Evolutionary conservation across 2,888 invertebrate species (phyloP).

Genomic region (Mechanitis mazaeus): DNA sequence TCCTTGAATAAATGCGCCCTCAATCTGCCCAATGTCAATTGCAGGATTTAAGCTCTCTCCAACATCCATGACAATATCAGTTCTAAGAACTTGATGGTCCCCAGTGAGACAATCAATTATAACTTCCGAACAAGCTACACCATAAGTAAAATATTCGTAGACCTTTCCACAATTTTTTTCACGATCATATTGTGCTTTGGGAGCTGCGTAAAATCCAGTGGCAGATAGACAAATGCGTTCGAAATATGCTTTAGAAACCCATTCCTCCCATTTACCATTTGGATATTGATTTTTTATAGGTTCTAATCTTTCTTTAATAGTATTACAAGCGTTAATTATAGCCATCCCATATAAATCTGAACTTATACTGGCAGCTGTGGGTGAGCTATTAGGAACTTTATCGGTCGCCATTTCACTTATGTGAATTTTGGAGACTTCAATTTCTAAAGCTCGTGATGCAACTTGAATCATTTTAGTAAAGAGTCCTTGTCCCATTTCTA

Average conservation of each 20-base stretch:
- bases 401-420: conserved; percentile 86
- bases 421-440: conserved; percentile 80
- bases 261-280: conserved; percentile 85
- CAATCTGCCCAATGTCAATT: conserved; percentile 93
- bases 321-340: conserved; percentile 83
- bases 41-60: conserved; percentile 93
- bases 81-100: conserved; percentile 86
- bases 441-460: conserved; percentile 80
- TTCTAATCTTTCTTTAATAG: conserved; percentile 79
- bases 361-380: conserved; percentile 86
- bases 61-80: conserved; percentile 94
- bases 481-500: conserved; percentile 95
- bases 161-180: conserved; percentile 80
- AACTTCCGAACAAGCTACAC: conserved; percentile 88
- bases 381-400: conserved; percentile 87
- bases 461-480: conserved; percentile 94
- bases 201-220: conserved; percentile 84
- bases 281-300: conserved; percentile 82
- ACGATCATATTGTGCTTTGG: conserved; percentile 79
- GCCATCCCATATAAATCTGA: conserved; percentile 91
- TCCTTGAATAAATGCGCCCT: conserved; percentile 92
- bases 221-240: conserved; percentile 83
- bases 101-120: conserved; percentile 91
- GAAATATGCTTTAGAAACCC: conserved; percentile 82
- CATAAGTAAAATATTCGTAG: conserved; percentile 88